Percentiles rank a stretch among this genome's conserved stretches.
Conservation (phyloP, 1,140 invertebrate genomes). For the Ceratina australensis region DNA sequence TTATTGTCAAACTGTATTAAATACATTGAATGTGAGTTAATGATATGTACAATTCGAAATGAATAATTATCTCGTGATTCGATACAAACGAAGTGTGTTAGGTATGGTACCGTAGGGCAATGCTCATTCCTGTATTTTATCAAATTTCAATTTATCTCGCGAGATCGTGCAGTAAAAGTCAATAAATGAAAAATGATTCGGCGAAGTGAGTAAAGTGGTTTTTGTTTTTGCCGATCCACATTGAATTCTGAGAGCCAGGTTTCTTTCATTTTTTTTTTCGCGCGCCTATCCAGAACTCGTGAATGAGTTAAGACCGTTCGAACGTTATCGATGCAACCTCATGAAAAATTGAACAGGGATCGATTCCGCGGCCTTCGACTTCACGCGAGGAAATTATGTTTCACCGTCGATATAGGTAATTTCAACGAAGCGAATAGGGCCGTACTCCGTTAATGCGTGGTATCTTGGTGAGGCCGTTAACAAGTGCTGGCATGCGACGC, state of each 20-base stretch:
- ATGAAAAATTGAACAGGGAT: constrained; percentile 9
- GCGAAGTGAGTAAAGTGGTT: not conserved
- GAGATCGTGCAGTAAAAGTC: too few relatives aligned
- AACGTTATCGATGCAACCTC: not conserved
- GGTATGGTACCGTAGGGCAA: too few relatives aligned
- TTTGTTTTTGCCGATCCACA: constrained; percentile 30
- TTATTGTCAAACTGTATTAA: too few relatives aligned
- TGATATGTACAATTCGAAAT: too few relatives aligned
- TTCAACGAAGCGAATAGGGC: constrained; percentile 31
- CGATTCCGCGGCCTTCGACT: constrained; percentile 3
- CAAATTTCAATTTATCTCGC: too few relatives aligned
- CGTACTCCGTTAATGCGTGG: constrained; percentile 2
- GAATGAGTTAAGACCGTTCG: not conserved
- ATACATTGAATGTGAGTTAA: too few relatives aligned
- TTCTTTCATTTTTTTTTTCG: not conserved
- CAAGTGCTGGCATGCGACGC: constrained; percentile 16
- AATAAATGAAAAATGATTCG: too few relatives aligned
- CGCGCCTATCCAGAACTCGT: not conserved
- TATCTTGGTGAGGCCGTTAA: constrained; percentile 48
- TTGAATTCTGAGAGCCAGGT: constrained; percentile 35
- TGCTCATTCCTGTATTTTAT: too few relatives aligned
- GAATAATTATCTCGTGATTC: too few relatives aligned
- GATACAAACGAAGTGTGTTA: too few relatives aligned
- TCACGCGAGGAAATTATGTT: constrained; percentile 31
- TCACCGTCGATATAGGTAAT: constrained; percentile 2